Base-by-base conservation (phyloP, 1,140 invertebrate genomes). In the Nasonia vitripennis region DNA sequence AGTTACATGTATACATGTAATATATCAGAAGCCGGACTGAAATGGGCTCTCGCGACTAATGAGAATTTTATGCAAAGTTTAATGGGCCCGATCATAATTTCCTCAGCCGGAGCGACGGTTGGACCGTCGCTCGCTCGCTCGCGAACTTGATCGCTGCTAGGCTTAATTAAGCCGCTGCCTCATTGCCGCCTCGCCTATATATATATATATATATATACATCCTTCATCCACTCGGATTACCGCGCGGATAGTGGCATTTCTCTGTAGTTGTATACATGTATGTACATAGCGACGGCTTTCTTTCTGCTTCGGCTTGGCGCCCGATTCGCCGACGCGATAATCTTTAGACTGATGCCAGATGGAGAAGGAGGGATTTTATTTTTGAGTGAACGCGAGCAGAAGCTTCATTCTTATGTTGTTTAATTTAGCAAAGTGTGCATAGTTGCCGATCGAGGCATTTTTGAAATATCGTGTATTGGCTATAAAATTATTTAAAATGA, bases 211-310 rank as follows among this genome's bases (percentile, higher is more conserved):
- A 27, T 27, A 27, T 27, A 27, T 27, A 7, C 9, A 68, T 81
- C 67, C 12, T 27, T 81, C 80, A 81, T 73, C 45, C 70, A 31
- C 68, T 74, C 48, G 41, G 80, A 81, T 81, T 81, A 81, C 80
- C 14, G 12, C 31, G 12, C 17, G 62, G 20, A 51, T 51, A 51
- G 14, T 2, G 51, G 51, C 31, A 78, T 37, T 78, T 34, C 62
- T 9, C 41, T 20, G 20, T n/a, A 31, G 73, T 17, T 37, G 11
- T 14, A 45, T 23, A 77, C 1, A 23, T 55, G 23, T 78, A 78
- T 27, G 23, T 78, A 27, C 45, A 75, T 75, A 75, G 77, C 20
- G 77, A 45, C 23, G 55, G 17, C 55, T 62, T 62, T 62, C 55
- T 62, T 62, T 62, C 55, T 62, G 17, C 55, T 62, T n/a, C n/a